Evolutionary conservation across 1,140 invertebrate genomes (phyloP).

Genomic region (Pectinophora gossypiella): DNA sequence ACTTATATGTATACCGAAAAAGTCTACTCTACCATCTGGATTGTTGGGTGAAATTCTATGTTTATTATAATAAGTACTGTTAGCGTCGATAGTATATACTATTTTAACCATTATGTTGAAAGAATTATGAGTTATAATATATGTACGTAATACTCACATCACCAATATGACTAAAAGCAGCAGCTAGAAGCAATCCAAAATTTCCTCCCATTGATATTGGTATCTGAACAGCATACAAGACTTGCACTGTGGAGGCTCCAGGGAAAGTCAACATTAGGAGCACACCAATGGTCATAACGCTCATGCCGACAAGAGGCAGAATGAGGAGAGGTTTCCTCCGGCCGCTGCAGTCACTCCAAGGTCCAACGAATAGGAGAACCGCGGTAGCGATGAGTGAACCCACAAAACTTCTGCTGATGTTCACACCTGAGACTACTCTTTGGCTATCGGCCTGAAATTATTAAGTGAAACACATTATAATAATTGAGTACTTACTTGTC

Average conservation of each 20-base stretch:
- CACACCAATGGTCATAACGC: conserved; percentile 52
- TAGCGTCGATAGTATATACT: too few species aligned
- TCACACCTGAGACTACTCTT: conserved; percentile 54
- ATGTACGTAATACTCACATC: conserved; percentile 48
- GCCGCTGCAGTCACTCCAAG: conserved; percentile 72
- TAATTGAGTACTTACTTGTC: too few species aligned
- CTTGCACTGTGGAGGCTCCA: conserved; percentile 51
- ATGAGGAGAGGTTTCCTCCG: conserved; percentile 66
- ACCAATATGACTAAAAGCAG: conserved; percentile 62
- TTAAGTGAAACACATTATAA: too few species aligned
- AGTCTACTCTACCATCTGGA: too few species aligned
- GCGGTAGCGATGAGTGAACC: conserved; percentile 53
- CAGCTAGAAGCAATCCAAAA: conserved; percentile 57
- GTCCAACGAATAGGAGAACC: conserved; percentile 61
- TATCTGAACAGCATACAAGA: conserved; percentile 60
- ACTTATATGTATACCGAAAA: too few species aligned
- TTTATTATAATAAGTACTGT: too few species aligned
- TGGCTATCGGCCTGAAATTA: conserved; percentile 62
- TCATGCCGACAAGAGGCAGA: conserved; percentile 60
- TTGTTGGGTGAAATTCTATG: too few species aligned
- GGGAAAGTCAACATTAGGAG: conserved; percentile 56
- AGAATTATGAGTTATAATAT: too few species aligned
- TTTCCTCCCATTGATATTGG: conserved; percentile 67
- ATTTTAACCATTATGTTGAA: too few species aligned
- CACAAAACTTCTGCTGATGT: conserved; percentile 61